Evolutionary conservation across 2,113 vertebrate genomes (phyloP).

Genomic region (Grammomys surdaster): DNA sequence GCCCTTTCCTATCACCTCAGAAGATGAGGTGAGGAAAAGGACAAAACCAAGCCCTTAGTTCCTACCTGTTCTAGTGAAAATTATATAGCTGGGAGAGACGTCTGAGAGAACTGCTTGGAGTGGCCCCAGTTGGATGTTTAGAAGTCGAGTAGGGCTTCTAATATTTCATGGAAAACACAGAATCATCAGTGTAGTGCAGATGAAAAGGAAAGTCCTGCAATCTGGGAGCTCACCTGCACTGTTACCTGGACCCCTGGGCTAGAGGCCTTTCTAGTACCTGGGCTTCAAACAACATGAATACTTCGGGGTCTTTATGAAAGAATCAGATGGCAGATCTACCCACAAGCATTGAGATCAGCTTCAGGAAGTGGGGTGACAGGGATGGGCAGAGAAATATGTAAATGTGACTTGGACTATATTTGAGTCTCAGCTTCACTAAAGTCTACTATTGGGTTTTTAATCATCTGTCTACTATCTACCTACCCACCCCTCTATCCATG

Average conservation of each 20-base stretch:
- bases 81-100: constrained; percentile 82
- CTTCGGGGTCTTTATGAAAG: not conserved
- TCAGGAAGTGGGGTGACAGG: not conserved
- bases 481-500: not conserved
- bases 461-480: not conserved
- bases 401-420: not conserved
- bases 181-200: constrained; percentile 55
- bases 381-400: not conserved
- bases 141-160: constrained; percentile 73
- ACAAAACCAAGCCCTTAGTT: constrained; percentile 7
- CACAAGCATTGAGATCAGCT: not conserved
- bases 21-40: constrained; percentile 21
- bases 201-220: not conserved
- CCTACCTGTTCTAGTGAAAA: constrained; percentile 82
- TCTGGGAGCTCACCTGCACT: not conserved
- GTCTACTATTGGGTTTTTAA: not conserved
- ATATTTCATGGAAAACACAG: constrained; percentile 76
- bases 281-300: not conserved
- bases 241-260: not conserved
- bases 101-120: constrained; percentile 78
- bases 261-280: not conserved
- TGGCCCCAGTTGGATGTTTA: constrained; percentile 69
- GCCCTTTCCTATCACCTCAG: not conserved
- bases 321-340: not conserved
- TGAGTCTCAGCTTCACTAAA: not conserved